Evolutionary conservation across 2,113 vertebrate genomes (phyloP).

Genomic region (Drymodes brunneopygia): DNA sequence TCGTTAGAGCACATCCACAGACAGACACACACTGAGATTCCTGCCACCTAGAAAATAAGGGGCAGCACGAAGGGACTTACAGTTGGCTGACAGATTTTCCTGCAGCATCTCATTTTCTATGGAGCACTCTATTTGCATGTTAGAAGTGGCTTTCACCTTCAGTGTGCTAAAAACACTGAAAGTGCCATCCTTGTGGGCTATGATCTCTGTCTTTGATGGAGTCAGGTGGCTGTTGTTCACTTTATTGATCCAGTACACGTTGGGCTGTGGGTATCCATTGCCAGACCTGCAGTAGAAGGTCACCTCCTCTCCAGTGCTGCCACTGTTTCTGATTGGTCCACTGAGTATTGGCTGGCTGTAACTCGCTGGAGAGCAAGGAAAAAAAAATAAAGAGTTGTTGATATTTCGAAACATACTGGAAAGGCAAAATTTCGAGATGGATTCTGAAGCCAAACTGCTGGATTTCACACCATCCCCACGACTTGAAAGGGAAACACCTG

Average conservation of each 20-base stretch:
- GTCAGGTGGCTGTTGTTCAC: conserved; percentile 43
- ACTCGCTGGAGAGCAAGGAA: conserved; percentile 40
- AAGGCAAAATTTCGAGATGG: not conserved
- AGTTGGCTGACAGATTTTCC: conserved; percentile 58
- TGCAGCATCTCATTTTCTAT: conserved; percentile 66
- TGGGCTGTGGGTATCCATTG: conserved; percentile 65
- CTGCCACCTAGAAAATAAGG: not conserved
- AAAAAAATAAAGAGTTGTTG: not conserved
- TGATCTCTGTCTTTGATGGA: not conserved
- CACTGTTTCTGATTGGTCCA: not conserved
- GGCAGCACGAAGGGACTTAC: conserved; percentile 17
- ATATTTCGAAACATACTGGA: not conserved
- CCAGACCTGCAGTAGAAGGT: conserved; percentile 64
- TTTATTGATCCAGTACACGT: conserved; percentile 69
- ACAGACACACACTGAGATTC: not conserved
- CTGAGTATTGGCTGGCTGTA: conserved; percentile 67
- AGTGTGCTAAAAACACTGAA: conserved; percentile 56
- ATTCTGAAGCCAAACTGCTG: not conserved
- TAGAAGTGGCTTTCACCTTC: not conserved
- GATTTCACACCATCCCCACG: not conserved
- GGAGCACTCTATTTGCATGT: conserved; percentile 60
- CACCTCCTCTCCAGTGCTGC: not conserved
- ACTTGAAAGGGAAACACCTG: not conserved
- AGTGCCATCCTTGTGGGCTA: not conserved
- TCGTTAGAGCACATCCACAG: rapidly evolving